A percentile compares a stretch with the other conserved stretches of the same genome.
phyloP scores from a whole-genome alignment of 2,888 invertebrate species.

The Clepsis dumicolana region DNA sequence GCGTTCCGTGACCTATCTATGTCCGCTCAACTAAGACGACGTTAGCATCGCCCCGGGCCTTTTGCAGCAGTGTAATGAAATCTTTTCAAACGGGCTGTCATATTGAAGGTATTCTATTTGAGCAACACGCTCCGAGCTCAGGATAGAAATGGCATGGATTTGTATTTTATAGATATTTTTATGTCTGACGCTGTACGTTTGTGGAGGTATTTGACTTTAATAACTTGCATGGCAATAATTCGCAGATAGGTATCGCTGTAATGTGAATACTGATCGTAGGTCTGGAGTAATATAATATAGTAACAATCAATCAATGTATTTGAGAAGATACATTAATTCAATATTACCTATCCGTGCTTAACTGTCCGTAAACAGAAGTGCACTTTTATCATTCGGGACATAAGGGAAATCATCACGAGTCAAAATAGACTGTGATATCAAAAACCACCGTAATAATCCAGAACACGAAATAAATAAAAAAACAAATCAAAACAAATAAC shows the following conservation, averaged over 20 bases:
- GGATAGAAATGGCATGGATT: constrained; percentile 46
- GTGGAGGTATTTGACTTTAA: constrained; percentile 12
- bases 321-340: too few relatives aligned
- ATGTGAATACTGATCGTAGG: not conserved
- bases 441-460: too few relatives aligned
- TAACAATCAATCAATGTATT: not conserved
- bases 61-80: constrained; percentile 54
- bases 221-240: constrained; percentile 3
- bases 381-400: too few relatives aligned
- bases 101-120: constrained; percentile 49
- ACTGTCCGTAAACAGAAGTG: too few relatives aligned
- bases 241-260: not conserved
- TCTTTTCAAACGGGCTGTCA: constrained; percentile 48
- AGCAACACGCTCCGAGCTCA: constrained; percentile 43
- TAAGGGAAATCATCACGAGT: too few relatives aligned
- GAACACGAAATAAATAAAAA: too few relatives aligned
- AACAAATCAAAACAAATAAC: too few relatives aligned
- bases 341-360: too few relatives aligned
- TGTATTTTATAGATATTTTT: constrained; percentile 45
- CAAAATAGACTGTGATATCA: too few relatives aligned
- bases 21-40: constrained; percentile 41
- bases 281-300: not conserved
- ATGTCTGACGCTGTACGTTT: constrained; percentile 21
- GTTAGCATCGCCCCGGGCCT: constrained; percentile 41
- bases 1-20: constrained; percentile 51